These are phyloP conservation scores for Clepsis dumicolana DNA, from an alignment of 2,888 invertebrate species.

Conservation along the genomic window DNA sequence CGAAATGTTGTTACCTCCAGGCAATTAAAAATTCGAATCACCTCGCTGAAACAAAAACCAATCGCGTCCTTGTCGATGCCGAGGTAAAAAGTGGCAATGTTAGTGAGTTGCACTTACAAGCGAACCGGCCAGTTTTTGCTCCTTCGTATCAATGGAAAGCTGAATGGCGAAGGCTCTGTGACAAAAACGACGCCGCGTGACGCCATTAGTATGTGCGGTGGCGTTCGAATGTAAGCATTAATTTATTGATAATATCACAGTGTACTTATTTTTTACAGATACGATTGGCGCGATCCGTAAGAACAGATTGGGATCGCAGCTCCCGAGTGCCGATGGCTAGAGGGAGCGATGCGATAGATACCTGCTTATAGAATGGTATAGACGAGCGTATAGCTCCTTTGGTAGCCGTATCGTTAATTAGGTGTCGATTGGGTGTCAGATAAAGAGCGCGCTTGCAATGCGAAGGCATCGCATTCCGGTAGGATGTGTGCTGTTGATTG, in stretches of 20 bases:
- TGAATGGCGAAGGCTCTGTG: constrained; percentile 68
- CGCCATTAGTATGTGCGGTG: constrained; percentile 82
- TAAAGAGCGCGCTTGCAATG: constrained; percentile 17
- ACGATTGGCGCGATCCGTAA: constrained; percentile 6
- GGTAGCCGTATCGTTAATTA: constrained; percentile 32
- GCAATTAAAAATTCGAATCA: constrained; percentile 71
- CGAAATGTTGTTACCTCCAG: constrained; percentile 21
- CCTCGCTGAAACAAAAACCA: constrained; percentile 67
- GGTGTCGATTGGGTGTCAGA: constrained; percentile 38
- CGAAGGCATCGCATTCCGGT: constrained; percentile 16
- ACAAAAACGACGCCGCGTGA: constrained; percentile 81
- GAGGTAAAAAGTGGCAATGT: constrained; percentile 68
- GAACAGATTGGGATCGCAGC: constrained; percentile 13
- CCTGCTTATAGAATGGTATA: neutral
- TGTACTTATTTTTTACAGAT: constrained; percentile 35
- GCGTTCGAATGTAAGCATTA: constrained; percentile 79
- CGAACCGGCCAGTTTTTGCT: constrained; percentile 70
- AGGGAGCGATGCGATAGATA: constrained; percentile 12
- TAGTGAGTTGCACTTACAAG: constrained; percentile 68
- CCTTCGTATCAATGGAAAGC: constrained; percentile 77
- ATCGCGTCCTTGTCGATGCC: constrained; percentile 73
- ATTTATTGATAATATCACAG: constrained; percentile 74
- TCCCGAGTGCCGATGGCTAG: neutral
- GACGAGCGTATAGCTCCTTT: constrained; percentile 11
- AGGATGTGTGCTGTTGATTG: constrained; percentile 10